These are phyloP conservation scores for Nerophis ophidion DNA, from an alignment of 2,113 vertebrate species.

Conservation along the genomic window DNA sequence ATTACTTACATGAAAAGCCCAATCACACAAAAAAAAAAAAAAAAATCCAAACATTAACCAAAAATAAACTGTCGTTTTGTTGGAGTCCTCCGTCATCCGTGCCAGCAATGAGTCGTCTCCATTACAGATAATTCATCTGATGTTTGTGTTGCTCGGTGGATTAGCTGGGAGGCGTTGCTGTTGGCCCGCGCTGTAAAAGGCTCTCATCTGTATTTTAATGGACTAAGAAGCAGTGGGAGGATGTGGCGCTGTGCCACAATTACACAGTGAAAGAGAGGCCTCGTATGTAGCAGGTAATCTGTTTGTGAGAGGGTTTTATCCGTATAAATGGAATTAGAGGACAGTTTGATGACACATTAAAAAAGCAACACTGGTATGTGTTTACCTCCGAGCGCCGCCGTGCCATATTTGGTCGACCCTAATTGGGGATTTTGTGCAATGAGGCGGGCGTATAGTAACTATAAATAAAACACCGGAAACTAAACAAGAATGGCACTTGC, in stretches of 20 bases:
- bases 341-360: slow-evolving; percentile 61
- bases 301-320: slow-evolving; percentile 71
- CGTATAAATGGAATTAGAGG: slow-evolving; percentile 73
- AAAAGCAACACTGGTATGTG: slow-evolving; percentile 40
- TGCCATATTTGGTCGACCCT: slow-evolving; percentile 49
- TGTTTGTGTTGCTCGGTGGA: slow-evolving; percentile 72
- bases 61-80: slow-evolving; percentile 71
- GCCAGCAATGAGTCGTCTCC: slow-evolving; percentile 70
- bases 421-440: slow-evolving; percentile 50
- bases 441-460: not conserved
- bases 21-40: slow-evolving; percentile 59
- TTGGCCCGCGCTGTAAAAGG: slow-evolving; percentile 66
- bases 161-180: slow-evolving; percentile 70
- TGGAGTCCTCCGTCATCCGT: slow-evolving; percentile 62
- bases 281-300: slow-evolving; percentile 74
- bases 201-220: slow-evolving; percentile 77
- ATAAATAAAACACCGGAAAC: not conserved
- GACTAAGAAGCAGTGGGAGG: slow-evolving; percentile 69
- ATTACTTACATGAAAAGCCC: slow-evolving; percentile 66
- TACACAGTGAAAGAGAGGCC: slow-evolving; percentile 68
- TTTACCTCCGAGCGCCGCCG: slow-evolving; percentile 26
- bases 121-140: slow-evolving; percentile 74
- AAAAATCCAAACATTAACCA: slow-evolving; percentile 71
- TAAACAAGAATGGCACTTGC: slow-evolving; percentile 1
- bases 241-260: slow-evolving; percentile 69